Base-by-base conservation (phyloP, 1,140 invertebrate species). In the Cheumatopsyche charites region DNA sequence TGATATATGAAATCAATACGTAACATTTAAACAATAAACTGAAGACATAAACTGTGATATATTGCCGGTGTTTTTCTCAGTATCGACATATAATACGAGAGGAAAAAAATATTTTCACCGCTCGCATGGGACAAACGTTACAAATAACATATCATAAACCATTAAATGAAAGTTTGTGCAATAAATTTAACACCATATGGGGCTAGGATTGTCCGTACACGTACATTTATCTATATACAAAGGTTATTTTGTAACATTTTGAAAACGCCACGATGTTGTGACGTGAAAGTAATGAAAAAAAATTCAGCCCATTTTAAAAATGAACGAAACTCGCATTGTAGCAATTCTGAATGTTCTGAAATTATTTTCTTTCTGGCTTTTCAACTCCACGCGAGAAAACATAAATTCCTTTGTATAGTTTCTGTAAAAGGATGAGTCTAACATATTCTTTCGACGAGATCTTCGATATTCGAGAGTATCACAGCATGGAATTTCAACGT, bases 161-260 rank as follows among this genome's bases (percentile, higher is more conserved):
- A 17, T 17, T 17, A 58, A 58, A 58, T 25, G 23, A 58, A 58
- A 58, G 21, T 58, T 58, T 25, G 3, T 9, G 55, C 55, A 58
- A 58, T 58, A 58, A 58, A 58, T 58, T 58, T 58, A 58, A 58
- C 55, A 58, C 19, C 55, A 58, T 58, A 23, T 58, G 55, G n/a
- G 23, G 19, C 19, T 23, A 58, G 4, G 25, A 58, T 58, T 58
- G 55, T 19, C 23, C 25, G 1, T 25, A 17, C 15, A 17, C 47
- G 47, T 36, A 9, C 29, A 36, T 36, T 4, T 3, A 36, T n/a
- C n/a, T 36, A 36, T 36, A 36, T 36, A 9, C 3, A 36, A 52
- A 17, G 21, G 55, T 25, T 36, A 25, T 58, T 25, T 58, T 58
- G 25, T 58, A 25, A 36, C 9, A 47, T 47, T 12, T 47, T 47